Conservation (phyloP, 2,113 vertebrate genomes). For the Heterotilapia buettikoferi region DNA sequence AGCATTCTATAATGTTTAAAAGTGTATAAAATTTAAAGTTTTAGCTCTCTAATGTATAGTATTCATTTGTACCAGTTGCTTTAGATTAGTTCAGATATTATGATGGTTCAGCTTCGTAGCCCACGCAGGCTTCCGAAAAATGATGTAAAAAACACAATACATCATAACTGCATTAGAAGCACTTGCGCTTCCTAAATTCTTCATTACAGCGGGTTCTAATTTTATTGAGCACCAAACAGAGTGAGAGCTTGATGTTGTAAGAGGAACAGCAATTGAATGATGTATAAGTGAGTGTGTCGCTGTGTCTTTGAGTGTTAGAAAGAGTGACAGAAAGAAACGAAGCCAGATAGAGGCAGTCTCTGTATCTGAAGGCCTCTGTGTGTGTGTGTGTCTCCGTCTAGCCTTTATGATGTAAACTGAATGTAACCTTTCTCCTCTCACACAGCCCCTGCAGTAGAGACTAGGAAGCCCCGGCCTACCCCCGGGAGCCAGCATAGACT, state of each 20-base stretch:
- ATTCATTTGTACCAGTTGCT: not conserved
- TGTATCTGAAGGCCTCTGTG: constrained; percentile 39
- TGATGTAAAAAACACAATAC: not conserved
- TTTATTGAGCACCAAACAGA: constrained; percentile 5
- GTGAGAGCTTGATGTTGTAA: constrained; percentile 14
- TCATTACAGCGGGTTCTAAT: constrained; percentile 19
- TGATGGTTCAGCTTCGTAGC: not conserved
- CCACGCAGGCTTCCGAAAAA: not conserved
- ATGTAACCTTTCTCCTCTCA: constrained; percentile 69
- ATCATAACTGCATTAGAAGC: not conserved
- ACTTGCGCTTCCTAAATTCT: constrained; percentile 25
- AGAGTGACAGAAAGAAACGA: constrained; percentile 20
- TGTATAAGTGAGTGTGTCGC: constrained; percentile 30
- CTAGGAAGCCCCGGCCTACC: constrained; percentile 28
- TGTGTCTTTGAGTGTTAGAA: constrained; percentile 11
- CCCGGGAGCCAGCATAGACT: constrained; percentile 38
- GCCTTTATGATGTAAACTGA: constrained; percentile 70
- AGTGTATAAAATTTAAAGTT: not conserved
- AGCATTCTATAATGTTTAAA: not conserved
- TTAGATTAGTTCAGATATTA: not conserved
- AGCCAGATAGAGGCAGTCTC: constrained; percentile 17
- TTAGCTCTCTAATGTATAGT: not conserved
- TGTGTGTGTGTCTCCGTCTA: constrained; percentile 22
- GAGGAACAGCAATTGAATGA: constrained; percentile 14
- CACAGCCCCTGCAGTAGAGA: constrained; percentile 55